These are phyloP conservation scores for Anabacerthia variegaticeps DNA, from an alignment of 2,797 vertebrate genomes.

Conservation along the genomic window DNA sequence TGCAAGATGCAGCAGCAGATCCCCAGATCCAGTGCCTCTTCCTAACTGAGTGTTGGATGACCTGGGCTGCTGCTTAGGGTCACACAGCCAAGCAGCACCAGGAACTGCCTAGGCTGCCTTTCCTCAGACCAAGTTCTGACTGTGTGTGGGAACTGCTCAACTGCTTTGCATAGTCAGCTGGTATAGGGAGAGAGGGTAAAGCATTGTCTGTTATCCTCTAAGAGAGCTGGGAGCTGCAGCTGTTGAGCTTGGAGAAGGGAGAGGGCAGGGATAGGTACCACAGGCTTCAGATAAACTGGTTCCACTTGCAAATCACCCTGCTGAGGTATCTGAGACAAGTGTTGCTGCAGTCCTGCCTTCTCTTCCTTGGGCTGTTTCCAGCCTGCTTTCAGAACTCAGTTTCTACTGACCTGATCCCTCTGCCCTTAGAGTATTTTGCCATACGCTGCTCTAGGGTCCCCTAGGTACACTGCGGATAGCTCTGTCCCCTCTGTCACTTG, in stretches of 20 bases:
- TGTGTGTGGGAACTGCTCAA: neutral
- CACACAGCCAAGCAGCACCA: neutral
- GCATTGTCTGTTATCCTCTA: neutral
- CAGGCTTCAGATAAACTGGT: neutral
- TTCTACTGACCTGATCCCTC: neutral
- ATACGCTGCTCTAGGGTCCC: neutral
- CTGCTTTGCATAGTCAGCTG: accelerated
- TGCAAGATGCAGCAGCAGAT: neutral
- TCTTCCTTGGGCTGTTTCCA: neutral
- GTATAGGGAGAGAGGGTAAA: neutral
- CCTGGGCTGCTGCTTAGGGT: neutral
- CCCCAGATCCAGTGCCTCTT: neutral
- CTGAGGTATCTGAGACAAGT: neutral
- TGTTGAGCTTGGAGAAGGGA: neutral
- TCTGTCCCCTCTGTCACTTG: neutral
- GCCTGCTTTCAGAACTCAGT: neutral
- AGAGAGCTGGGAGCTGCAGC: neutral
- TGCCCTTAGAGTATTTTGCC: neutral
- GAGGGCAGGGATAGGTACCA: neutral
- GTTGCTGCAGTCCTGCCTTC: neutral
- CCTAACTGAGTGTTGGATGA: neutral
- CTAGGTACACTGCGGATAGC: neutral
- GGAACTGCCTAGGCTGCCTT: neutral
- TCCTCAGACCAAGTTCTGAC: neutral
- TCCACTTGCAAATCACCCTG: neutral